Base-by-base conservation (phyloP, 1,140 invertebrate genomes). In the Aphis gossypii region DNA sequence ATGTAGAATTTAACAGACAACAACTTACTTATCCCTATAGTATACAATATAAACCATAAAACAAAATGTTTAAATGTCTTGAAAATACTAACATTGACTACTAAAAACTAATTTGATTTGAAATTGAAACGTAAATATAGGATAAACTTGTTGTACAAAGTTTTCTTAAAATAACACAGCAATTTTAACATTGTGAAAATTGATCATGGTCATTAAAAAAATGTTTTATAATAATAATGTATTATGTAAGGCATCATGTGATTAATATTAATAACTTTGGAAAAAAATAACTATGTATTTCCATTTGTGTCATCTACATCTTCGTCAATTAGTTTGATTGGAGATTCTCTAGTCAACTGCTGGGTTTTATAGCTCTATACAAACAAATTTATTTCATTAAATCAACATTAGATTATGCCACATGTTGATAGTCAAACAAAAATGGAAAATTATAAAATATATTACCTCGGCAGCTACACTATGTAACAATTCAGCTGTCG, bases 401-500 rank as follows among this genome's bases (percentile, higher is more conserved):
- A 38, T 54, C 9, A 88, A 51, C 11, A 76, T 76, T 88, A 35
- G 5, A 87, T 84, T 84, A 23, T 44, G 20, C 1, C 23, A 84
- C 21, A 41, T 84, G 25, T 76, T 18, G 9, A 41, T 35, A 38
- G 38, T 41, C 82, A 83, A 41, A 83, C 5, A 9, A 14, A 68
- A 90, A 82, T 21, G 82, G 35, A 46, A 51, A 44, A 20, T n/a
- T 82, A 54, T 83, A 46, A 92, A 44, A 8, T 38, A 83, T 30
- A 83, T 89, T 88, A 94, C 94, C 93, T 93, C 60, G 2, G 86
- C 93, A 25, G 94, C 94, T 82, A 94, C 86, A 87, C 93, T 94
- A 38, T 94, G 93, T n/a, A 95, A 82, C 18, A 56, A 38, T 87
- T 94, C 94, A 56, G 94, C 94, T 20, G 94, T 94, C n/a, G 54